Percentiles rank a stretch among this genome's conserved stretches.
Evolutionary conservation across 2,888 invertebrate species (phyloP).

Genomic region (Zhuqinia jingwanae): DNA sequence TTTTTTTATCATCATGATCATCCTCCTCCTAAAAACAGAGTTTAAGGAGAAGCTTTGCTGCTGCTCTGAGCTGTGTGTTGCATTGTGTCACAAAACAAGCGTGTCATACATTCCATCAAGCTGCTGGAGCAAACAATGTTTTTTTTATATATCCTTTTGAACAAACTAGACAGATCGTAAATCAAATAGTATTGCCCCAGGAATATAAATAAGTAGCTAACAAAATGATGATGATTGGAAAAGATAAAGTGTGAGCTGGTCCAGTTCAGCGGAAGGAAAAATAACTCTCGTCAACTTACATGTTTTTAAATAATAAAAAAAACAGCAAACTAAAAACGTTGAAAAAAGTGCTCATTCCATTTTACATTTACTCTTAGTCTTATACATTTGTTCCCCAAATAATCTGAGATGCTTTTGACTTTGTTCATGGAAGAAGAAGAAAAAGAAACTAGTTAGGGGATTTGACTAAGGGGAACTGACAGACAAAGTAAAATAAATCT

Average conservation of each 20-base stretch:
- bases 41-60: too few species aligned
- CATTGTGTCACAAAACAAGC: conserved; percentile 34
- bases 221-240: not conserved
- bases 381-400: too few species aligned
- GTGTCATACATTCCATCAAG: not conserved
- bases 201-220: conserved; percentile 17
- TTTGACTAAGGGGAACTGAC: too few species aligned
- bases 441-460: too few species aligned
- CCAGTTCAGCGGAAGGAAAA: not conserved
- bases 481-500: too few species aligned
- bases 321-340: too few species aligned
- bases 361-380: too few species aligned
- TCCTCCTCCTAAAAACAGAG: too few species aligned
- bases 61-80: not conserved
- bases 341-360: too few species aligned
- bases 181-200: conserved; percentile 49
- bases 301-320: too few species aligned
- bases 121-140: conserved; percentile 21
- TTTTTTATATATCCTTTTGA: conserved; percentile 11
- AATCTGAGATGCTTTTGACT: too few species aligned
- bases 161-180: conserved; percentile 37
- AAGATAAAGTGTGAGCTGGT: not conserved
- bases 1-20: not conserved
- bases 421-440: too few species aligned
- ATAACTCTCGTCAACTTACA: conserved; percentile 11